Evolutionary conservation across 2,113 vertebrate species (phyloP), one percentile per base, ranked within the genome.

Genomic region (Triplophysa siluroides): DNA sequence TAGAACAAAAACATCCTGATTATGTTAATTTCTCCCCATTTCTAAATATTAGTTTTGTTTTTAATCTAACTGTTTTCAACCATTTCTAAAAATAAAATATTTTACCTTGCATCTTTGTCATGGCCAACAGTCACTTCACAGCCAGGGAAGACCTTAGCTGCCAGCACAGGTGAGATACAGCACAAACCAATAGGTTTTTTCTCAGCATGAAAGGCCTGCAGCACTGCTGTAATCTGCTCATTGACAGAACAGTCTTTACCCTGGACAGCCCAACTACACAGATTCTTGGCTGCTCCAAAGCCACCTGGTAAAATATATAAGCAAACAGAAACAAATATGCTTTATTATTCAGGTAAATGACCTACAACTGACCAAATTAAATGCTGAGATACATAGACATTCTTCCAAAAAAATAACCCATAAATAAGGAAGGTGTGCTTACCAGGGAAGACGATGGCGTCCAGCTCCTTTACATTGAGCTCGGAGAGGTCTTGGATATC

Each of bases 211-310:
- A 94, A 95, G 3, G 92, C 91, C 74, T 91, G 86, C 83, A 95
- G 90, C 2, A 86, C 85, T 9, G 90, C 83, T 45, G 89, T 91
- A 7, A 95, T 92, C 0, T 92, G 89, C 4, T 87, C 87, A 0
- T 93, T 91, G 1, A 96, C 90, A 0, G 86, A 82, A 71, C 92
- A 95, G 84, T 94, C 88, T 86, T 95, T 95, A 52, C 94, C 92
- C 84, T 93, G 83, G 67, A 94, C 90, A 0, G 95, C 95, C 95
- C 95, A 96, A 1, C 91, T 94, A 21, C 94, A 95, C 4, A 95
- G 84, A 83, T 93, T 95, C 87, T 93, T 94, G 2, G 94, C 92
- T 26, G 93, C 92, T 33, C 92, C 93, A 83, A 95, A 94, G 58
- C 94, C 94, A 83, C 93, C 94, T 94, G 2, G 1, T 2, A 18